Conservation (phyloP, 2,797 vertebrate genomes). For the Sebastes aleutianus region DNA sequence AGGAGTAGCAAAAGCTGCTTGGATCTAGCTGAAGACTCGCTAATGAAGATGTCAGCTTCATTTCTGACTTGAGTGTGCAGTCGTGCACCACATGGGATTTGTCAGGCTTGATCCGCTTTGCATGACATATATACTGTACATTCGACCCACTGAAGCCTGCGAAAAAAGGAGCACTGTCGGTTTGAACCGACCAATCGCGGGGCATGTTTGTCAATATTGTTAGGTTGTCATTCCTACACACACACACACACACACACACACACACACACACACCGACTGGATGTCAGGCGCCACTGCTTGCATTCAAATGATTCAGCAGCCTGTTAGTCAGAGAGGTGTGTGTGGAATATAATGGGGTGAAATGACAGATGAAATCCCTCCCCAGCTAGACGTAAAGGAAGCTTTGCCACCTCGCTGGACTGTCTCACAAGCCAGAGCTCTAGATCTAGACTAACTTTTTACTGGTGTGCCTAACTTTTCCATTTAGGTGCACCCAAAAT, state of each 20-base stretch:
- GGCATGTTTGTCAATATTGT: slow-evolving; percentile 59
- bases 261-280: slow-evolving; percentile 13
- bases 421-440: neutral
- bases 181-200: slow-evolving; percentile 38
- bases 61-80: slow-evolving; percentile 23
- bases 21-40: slow-evolving; percentile 5
- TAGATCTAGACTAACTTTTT: no score
- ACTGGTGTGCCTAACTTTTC: no score
- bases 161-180: neutral
- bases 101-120: slow-evolving; percentile 21
- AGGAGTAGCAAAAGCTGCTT: neutral
- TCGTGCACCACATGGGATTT: slow-evolving; percentile 30
- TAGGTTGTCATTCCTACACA: slow-evolving; percentile 29
- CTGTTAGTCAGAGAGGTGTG: slow-evolving; percentile 53
- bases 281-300: slow-evolving; percentile 27
- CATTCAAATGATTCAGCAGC: slow-evolving; percentile 57
- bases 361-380: slow-evolving; percentile 59
- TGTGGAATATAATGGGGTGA: slow-evolving; percentile 56
- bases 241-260: no score
- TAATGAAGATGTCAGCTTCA: slow-evolving; percentile 35
- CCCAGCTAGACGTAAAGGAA: slow-evolving; percentile 42
- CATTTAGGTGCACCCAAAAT: no score
- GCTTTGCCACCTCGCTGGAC: slow-evolving; percentile 20
- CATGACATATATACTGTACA: slow-evolving; percentile 12
- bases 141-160: neutral